Conservation (phyloP, 2,113 vertebrate genomes). For the Martes martes region DNA sequence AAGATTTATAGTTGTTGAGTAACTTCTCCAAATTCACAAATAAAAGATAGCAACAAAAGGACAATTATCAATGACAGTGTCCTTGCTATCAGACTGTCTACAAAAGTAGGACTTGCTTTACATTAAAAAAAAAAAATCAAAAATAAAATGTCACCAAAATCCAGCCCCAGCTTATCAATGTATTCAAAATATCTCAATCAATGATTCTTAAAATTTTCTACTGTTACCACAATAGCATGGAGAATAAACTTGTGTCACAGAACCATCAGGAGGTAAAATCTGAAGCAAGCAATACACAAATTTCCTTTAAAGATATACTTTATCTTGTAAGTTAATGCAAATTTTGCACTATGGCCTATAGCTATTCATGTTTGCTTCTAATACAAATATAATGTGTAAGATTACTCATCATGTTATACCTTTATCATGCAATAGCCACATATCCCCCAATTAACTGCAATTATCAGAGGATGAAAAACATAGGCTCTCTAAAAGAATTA, state of each 20-base stretch:
- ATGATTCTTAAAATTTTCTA: not conserved
- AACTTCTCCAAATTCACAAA: conserved; percentile 40
- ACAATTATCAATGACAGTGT: no score
- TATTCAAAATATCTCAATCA: not conserved
- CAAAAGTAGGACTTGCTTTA: not conserved
- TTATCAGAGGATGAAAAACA: not conserved
- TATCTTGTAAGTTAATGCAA: not conserved
- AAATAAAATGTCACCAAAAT: not conserved
- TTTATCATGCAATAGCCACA: not conserved
- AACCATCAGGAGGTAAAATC: fast-evolving
- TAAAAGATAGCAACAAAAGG: conserved; percentile 8
- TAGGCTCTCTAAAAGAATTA: not conserved
- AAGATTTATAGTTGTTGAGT: conserved; percentile 47
- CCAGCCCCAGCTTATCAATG: not conserved
- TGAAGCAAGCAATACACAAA: not conserved
- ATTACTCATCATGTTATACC: not conserved
- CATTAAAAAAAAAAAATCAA: not conserved
- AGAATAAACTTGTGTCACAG: not conserved
- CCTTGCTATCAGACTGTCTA: not conserved
- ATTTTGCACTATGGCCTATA: not conserved
- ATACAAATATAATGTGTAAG: not conserved
- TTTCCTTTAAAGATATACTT: not conserved
- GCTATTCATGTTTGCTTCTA: not conserved
- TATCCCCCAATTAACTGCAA: not conserved
- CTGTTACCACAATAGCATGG: not conserved